phyloP scores from a whole-genome alignment of 2,113 vertebrate genomes.

The Paralichthys olivaceus region DNA sequence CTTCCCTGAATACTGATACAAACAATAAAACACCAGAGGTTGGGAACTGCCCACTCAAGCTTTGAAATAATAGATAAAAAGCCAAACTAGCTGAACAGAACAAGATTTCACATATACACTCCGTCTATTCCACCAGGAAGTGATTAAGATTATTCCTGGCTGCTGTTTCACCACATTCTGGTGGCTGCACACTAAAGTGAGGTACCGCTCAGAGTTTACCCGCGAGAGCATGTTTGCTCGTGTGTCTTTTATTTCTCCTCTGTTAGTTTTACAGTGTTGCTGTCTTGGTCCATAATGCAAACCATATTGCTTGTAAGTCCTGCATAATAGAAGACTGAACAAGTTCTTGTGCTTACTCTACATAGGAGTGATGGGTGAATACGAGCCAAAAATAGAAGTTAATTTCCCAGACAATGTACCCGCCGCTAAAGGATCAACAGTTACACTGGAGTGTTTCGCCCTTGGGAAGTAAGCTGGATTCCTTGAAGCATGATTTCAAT shows the following conservation, averaged over 20 bases:
- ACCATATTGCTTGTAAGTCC: slow-evolving; percentile 66
- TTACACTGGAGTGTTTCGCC: slow-evolving; percentile 94
- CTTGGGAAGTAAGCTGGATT: slow-evolving; percentile 93
- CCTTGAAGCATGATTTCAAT: slow-evolving; percentile 72
- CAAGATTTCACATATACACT: slow-evolving; percentile 31
- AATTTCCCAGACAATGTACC: slow-evolving; percentile 93
- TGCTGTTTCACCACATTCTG: slow-evolving; percentile 42
- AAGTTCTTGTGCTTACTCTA: slow-evolving; percentile 68
- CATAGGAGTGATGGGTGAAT: slow-evolving; percentile 94
- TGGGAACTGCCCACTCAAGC: slow-evolving; percentile 49
- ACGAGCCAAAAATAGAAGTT: slow-evolving; percentile 98
- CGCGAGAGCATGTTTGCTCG: slow-evolving; percentile 61
- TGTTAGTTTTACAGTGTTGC: slow-evolving; percentile 55
- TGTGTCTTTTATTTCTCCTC: slow-evolving; percentile 61
- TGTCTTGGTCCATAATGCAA: slow-evolving; percentile 51
- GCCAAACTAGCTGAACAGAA: slow-evolving; percentile 32
- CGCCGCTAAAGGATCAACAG: slow-evolving; percentile 91
- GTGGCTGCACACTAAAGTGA: slow-evolving; percentile 52
- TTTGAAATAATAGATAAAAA: slow-evolving; percentile 65
- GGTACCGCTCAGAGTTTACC: slow-evolving; percentile 54
- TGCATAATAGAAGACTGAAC: slow-evolving; percentile 76
- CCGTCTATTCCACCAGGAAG: slow-evolving; percentile 37
- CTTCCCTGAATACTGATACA: slow-evolving; percentile 59
- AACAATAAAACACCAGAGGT: slow-evolving; percentile 47
- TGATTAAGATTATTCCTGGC: slow-evolving; percentile 63